Percentiles rank a stretch among this genome's conserved stretches.
Conservation (phyloP, 2,888 invertebrate species). For the Erebia ligea region DNA sequence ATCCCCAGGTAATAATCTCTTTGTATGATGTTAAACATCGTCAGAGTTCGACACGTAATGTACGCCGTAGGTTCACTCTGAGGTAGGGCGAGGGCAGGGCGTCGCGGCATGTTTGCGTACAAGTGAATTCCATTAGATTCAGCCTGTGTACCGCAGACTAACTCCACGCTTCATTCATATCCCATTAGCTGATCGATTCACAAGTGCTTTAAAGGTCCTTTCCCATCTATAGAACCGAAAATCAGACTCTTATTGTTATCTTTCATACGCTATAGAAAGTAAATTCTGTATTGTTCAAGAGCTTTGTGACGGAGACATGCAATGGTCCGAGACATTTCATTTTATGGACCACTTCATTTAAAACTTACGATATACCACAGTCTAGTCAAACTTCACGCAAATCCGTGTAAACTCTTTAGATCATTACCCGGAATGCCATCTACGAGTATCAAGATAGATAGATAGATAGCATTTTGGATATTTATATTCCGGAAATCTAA, state of each 20-base stretch:
- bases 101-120: constrained; percentile 80
- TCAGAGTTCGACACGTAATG: constrained; percentile 29
- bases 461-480: too few species aligned
- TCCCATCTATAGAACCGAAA: not conserved
- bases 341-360: too few species aligned
- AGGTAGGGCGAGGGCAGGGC: constrained; percentile 61
- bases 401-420: too few species aligned
- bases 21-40: constrained; percentile 20
- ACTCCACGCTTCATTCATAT: constrained; percentile 77
- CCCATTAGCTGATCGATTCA: constrained; percentile 81
- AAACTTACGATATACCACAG: too few species aligned
- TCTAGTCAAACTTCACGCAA: too few species aligned
- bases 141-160: constrained; percentile 72
- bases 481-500: too few species aligned
- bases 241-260: not conserved
- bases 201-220: constrained; percentile 60
- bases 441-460: too few species aligned
- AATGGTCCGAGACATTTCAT: too few species aligned
- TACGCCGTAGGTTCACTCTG: constrained; percentile 26
- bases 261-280: too few species aligned
- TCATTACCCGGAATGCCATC: too few species aligned
- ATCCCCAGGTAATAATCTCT: constrained; percentile 13
- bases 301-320: too few species aligned
- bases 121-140: constrained; percentile 82
- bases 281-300: too few species aligned